These are phyloP conservation scores for Dysidea cf. avara DNA, from an alignment of 37 sponge, comb jelly and placozoan genomes.

Conservation along the genomic window DNA sequence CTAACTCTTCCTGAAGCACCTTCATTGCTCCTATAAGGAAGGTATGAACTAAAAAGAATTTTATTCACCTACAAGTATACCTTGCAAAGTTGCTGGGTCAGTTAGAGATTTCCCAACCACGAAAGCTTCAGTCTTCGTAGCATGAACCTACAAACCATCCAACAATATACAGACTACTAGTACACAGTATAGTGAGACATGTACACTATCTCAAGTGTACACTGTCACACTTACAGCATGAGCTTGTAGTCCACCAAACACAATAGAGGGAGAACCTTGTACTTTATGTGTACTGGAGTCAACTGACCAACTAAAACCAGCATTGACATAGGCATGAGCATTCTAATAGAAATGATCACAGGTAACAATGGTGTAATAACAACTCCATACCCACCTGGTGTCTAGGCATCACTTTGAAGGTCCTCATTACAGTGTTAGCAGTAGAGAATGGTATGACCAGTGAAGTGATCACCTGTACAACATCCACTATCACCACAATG, in stretches of 20 bases:
- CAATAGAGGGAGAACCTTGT: constrained; percentile 29
- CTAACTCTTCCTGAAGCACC: no score
- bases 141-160: constrained; percentile 31
- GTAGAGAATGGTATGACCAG: constrained; percentile 52
- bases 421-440: constrained; percentile 14
- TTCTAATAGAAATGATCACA: no score
- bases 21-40: no score
- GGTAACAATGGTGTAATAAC: no score
- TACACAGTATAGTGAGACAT: background rate
- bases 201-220: background rate
- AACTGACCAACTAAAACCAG: no score
- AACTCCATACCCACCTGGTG: no score
- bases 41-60: no score
- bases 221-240: constrained; percentile 61
- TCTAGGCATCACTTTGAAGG: no score
- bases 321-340: no score
- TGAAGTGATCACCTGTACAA: constrained; percentile 60
- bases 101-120: constrained; percentile 41
- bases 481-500: background rate
- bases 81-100: constrained; percentile 48
- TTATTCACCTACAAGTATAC: no score
- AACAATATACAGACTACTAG: background rate
- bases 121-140: constrained; percentile 39
- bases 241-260: constrained; percentile 65
- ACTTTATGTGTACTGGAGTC: no score